phyloP scores from a whole-genome alignment of 2,797 vertebrate genomes.

The Amblyraja radiata region DNA sequence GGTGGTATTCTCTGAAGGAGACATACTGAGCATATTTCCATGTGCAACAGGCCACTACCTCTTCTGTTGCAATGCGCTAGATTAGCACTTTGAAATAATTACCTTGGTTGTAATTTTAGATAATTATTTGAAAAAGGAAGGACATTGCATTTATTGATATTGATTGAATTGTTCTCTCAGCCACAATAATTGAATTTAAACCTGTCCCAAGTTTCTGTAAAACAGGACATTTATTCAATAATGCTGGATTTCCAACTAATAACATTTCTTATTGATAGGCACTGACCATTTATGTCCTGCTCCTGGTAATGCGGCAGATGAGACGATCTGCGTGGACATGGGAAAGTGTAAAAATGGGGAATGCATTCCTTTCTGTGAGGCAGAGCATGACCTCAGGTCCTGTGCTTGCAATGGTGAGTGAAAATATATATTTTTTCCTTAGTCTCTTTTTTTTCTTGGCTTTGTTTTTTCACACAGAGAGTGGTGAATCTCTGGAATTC shows the following conservation, averaged over 20 bases:
- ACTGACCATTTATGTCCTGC: conserved; percentile 83
- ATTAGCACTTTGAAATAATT: background rate
- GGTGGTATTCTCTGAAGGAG: background rate
- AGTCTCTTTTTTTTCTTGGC: too few relatives aligned
- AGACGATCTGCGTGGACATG: conserved; percentile 80
- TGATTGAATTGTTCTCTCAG: background rate
- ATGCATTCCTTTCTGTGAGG: conserved; percentile 88
- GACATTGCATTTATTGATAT: too few relatives aligned
- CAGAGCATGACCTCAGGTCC: conserved; percentile 63
- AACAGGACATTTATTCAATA: background rate
- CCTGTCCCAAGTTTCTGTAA: background rate
- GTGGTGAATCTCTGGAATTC: too few relatives aligned
- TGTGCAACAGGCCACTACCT: background rate
- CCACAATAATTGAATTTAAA: background rate
- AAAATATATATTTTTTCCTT: background rate
- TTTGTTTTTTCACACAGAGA: too few relatives aligned
- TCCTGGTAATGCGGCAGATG: conserved; percentile 69
- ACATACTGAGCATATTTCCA: background rate
- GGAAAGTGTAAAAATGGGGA: conserved; percentile 78
- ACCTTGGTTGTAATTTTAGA: background rate
- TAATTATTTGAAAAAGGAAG: background rate
- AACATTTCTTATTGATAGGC: conserved; percentile 55
- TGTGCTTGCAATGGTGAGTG: conserved; percentile 84
- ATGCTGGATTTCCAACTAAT: background rate
- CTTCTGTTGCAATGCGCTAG: background rate